Conservation (phyloP, 2,113 vertebrate species). For the Eonycteris spelaea region DNA sequence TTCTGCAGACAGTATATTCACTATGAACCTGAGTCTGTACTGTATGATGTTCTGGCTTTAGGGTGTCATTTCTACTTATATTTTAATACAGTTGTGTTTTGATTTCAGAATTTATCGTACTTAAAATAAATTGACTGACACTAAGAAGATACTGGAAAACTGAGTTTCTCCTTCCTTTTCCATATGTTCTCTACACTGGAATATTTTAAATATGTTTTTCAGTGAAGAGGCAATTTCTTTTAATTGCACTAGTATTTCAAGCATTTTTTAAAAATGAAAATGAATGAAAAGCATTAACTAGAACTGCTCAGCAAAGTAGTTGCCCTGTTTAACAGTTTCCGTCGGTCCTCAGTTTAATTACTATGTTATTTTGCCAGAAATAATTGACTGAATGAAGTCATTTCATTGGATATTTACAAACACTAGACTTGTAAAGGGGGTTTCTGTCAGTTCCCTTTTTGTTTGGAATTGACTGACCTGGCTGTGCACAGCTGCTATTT, state of each 20-base stretch:
- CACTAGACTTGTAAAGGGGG: constrained; percentile 62
- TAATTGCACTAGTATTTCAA: constrained; percentile 72
- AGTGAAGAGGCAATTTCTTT: constrained; percentile 60
- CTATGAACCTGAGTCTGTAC: neutral
- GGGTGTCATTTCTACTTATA: constrained; percentile 6
- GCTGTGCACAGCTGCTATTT: constrained; percentile 23
- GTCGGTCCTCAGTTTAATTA: constrained; percentile 76
- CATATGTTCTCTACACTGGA: neutral
- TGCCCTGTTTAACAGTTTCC: constrained; percentile 73
- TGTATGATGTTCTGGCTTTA: neutral
- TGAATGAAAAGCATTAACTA: constrained; percentile 77
- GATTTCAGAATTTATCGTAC: constrained; percentile 11
- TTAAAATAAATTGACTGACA: constrained; percentile 4
- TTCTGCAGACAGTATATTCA: neutral
- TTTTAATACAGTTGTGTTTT: constrained; percentile 5
- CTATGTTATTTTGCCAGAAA: constrained; percentile 68
- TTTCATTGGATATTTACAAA: constrained; percentile 77
- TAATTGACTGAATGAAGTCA: constrained; percentile 72
- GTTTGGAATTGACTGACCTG: constrained; percentile 45
- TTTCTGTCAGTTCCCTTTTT: neutral
- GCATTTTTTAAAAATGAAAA: constrained; percentile 68
- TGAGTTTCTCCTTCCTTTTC: constrained; percentile 14
- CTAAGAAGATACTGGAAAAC: neutral
- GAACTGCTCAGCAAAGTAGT: constrained; percentile 70
- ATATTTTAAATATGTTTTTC: constrained; percentile 23